These are phyloP conservation scores for Phainopepla nitens DNA, from an alignment of 2,113 vertebrate genomes.

Conservation along the genomic window DNA sequence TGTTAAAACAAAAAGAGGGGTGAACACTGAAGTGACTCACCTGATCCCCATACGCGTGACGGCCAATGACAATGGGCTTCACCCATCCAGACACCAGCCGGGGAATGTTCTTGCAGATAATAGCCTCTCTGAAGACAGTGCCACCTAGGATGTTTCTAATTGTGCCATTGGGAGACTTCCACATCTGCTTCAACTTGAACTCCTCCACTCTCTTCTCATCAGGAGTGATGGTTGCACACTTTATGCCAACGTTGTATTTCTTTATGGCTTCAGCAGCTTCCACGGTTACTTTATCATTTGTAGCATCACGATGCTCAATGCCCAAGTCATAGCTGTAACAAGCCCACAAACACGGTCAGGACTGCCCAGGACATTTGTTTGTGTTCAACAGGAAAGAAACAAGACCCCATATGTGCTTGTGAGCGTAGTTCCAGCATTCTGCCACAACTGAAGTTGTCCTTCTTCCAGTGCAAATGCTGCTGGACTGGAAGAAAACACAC, in stretches of 20 bases:
- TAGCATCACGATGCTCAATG: constrained; percentile 91
- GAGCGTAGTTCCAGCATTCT: not conserved
- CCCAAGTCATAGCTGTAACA: constrained; percentile 88
- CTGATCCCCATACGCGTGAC: constrained; percentile 96
- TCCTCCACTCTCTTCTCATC: constrained; percentile 96
- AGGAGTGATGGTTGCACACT: constrained; percentile 97
- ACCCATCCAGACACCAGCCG: constrained; percentile 91
- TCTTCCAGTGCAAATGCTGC: not conserved
- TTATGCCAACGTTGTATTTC: constrained; percentile 89
- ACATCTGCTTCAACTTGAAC: constrained; percentile 97
- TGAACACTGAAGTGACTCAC: constrained; percentile 68
- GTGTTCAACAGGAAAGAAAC: not conserved
- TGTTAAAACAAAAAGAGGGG: not conserved
- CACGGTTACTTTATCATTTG: constrained; percentile 87
- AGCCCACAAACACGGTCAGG: not conserved
- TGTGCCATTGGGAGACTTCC: constrained; percentile 97
- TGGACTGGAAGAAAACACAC: not conserved
- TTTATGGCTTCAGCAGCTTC: constrained; percentile 92
- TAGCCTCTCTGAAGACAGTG: constrained; percentile 96
- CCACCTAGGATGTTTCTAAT: constrained; percentile 97
- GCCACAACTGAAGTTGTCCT: not conserved
- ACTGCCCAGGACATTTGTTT: not conserved
- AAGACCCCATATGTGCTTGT: not conserved
- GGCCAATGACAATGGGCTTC: constrained; percentile 96
- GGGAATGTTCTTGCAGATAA: constrained; percentile 97